Conservation (phyloP, 2,113 vertebrate genomes). For the Australoheros scitulus region DNA sequence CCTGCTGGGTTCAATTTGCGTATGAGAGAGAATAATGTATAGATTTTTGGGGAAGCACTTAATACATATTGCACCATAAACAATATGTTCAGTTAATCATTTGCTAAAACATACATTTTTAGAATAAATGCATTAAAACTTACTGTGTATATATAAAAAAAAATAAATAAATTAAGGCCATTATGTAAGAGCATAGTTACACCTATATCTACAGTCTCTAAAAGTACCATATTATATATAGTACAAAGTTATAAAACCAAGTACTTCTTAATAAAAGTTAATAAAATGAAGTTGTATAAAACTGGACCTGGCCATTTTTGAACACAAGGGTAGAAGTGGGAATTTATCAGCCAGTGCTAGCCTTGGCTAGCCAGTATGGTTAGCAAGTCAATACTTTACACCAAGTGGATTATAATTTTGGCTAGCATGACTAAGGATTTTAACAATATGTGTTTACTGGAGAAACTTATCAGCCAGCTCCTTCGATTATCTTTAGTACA, state of each 20-base stretch:
- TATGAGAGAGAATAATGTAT: background rate
- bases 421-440: too few relatives aligned
- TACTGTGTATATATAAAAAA: background rate
- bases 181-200: background rate
- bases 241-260: background rate
- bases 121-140: conserved; percentile 3
- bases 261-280: background rate
- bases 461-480: too few relatives aligned
- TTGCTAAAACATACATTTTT: background rate
- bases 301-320: too few relatives aligned
- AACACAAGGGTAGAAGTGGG: too few relatives aligned
- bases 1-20: conserved; percentile 24
- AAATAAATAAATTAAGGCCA: too few relatives aligned
- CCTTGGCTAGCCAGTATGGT: too few relatives aligned
- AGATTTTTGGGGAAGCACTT: background rate
- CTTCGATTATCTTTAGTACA: too few relatives aligned
- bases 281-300: background rate
- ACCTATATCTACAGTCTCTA: background rate
- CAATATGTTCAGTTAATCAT: background rate
- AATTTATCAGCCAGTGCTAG: too few relatives aligned
- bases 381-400: too few relatives aligned
- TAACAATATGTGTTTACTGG: too few relatives aligned
- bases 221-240: background rate
- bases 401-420: too few relatives aligned
- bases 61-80: background rate